Evolutionary conservation across 1,140 invertebrate genomes (phyloP), one percentile per base, ranked within the genome.

Genomic region (Gryllus bimaculatus): DNA sequence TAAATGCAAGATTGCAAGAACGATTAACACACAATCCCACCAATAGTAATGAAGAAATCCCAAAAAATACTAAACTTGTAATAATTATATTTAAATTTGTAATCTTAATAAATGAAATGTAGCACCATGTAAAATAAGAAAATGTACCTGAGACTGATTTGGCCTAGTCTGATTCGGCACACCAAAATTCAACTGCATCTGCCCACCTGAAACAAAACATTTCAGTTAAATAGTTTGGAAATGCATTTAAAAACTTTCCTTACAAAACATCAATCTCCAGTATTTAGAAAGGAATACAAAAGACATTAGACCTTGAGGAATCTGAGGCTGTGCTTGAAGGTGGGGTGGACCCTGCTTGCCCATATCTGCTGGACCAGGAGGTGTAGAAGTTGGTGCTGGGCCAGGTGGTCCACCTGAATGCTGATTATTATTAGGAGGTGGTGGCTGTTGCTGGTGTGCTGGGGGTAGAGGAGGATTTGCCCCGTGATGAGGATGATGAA

Each of bases 351-450:
- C 78, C 20, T 79, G 79, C 48, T 79, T 79, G 5, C 73, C 76
- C 79, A 79, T 79, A 47, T 79, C 79, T 8, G 75, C 48, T 5
- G 54, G 78, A 26, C 79, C 79, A 20, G 79, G 79, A 47, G 79
- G 79, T 7, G 79, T 79, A 48, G 79, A 79, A 21, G 79, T 79
- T 21, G 79, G 79, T 26, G 79, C 75, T 7, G 79, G 79, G 20
- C 79, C 79, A 12, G 47, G 79, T n/a, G 79, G 79, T 73, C 79
- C 79, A 26, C 73, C 48, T 15, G 21, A 48, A 73, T 78, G 76
- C 48, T 77, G 76, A 8, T 39, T 48, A 8, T 79, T 66, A n/a
- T n/a, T 13, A 47, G 66, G 78, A 73, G 49, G 78, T 48, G 78
- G 78, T 48, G 78, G 73, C 74, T 79, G 78, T n/a, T 75, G 78